Percentiles rank a stretch among this genome's conserved stretches.
phyloP scores from a whole-genome alignment of 1,140 invertebrate species.

The Ylistrum balloti region DNA sequence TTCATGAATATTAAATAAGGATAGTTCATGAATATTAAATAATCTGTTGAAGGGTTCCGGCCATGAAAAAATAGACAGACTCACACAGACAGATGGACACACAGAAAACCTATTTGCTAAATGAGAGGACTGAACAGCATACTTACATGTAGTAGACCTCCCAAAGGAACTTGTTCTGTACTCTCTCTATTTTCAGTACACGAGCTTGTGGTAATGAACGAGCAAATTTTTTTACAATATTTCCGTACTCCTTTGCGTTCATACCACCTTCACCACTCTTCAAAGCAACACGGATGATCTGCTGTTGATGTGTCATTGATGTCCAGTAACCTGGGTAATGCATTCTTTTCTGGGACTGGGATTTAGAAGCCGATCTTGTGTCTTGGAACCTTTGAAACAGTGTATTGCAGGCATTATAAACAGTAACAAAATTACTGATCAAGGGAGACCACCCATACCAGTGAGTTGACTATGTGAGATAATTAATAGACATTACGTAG shows the following conservation, averaged over 20 bases:
- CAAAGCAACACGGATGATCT: neutral
- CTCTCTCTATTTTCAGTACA: conserved; percentile 61
- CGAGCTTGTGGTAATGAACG: conserved; percentile 61
- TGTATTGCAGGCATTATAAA: no score
- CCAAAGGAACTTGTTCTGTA: conserved; percentile 67
- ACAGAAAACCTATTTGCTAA: no score
- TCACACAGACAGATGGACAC: no score
- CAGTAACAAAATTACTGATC: no score
- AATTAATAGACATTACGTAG: no score
- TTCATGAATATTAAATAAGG: no score
- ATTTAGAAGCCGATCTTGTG: neutral
- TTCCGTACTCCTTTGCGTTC: conserved; percentile 58
- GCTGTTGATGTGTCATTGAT: conserved; percentile 38
- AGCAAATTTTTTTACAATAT: conserved; percentile 61
- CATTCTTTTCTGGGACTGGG: neutral
- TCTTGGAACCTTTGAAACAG: conserved; percentile 8
- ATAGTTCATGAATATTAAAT: no score
- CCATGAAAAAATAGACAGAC: no score
- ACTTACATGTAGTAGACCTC: conserved; percentile 66
- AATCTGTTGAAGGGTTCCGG: no score
- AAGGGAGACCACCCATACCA: no score
- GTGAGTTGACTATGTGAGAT: no score
- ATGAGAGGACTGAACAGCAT: no score
- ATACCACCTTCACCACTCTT: conserved; percentile 1
- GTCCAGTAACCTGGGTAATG: neutral